A percentile compares a stretch with the other conserved stretches of the same genome.
Evolutionary conservation across 1,140 invertebrate species (phyloP).

Genomic region (Campodea augens): DNA sequence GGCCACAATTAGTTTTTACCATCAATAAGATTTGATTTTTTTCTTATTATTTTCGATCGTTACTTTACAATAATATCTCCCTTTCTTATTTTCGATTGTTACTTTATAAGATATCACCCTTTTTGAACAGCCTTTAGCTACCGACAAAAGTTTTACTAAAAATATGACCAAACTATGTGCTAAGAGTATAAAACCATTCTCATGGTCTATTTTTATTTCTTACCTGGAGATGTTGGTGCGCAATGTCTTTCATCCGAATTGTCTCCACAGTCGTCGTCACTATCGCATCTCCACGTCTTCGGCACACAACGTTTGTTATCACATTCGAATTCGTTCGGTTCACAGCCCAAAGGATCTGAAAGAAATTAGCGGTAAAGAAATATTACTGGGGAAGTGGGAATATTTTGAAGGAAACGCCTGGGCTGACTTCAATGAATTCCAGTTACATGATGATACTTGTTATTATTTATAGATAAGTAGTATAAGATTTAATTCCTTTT

Average conservation of each 20-base stretch:
- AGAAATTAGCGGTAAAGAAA: constrained; percentile 5
- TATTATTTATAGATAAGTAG: neutral
- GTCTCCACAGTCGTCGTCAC: constrained; percentile 83
- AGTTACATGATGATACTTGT: neutral
- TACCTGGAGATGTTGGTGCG: constrained; percentile 26
- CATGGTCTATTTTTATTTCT: too few species aligned
- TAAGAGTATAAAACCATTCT: too few species aligned
- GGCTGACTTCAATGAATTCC: too few species aligned
- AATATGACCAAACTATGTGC: neutral
- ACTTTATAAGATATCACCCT: too few species aligned
- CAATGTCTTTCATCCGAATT: constrained; percentile 60
- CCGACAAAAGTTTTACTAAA: neutral
- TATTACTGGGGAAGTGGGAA: neutral
- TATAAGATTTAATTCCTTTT: neutral
- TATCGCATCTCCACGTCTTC: constrained; percentile 82
- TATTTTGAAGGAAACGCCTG: neutral
- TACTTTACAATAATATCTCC: too few species aligned
- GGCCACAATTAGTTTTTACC: too few species aligned
- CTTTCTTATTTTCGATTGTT: too few species aligned
- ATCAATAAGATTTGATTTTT: too few species aligned
- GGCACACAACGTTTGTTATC: constrained; percentile 70
- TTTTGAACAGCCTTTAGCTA: too few species aligned
- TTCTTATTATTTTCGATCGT: too few species aligned
- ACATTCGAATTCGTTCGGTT: constrained; percentile 86
- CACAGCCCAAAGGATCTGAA: constrained; percentile 43